Conservation (phyloP, 1,140 invertebrate genomes). For the Drosophila littoralis region DNA sequence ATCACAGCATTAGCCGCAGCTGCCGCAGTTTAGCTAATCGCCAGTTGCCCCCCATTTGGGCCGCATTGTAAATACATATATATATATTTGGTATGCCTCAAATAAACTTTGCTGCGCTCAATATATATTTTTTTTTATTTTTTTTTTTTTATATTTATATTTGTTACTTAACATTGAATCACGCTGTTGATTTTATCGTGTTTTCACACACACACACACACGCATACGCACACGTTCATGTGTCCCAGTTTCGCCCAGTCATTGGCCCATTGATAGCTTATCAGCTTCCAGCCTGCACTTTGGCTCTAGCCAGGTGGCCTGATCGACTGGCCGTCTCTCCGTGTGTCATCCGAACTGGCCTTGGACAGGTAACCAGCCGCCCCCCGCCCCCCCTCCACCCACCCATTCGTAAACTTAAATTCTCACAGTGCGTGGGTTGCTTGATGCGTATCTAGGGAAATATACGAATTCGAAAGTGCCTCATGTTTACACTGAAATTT, state of each 20-base stretch:
- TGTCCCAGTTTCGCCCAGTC: constrained; percentile 3
- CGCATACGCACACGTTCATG: background rate
- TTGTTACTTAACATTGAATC: background rate
- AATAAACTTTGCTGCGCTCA: constrained; percentile 35
- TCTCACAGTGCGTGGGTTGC: background rate
- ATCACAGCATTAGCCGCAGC: constrained; percentile 27
- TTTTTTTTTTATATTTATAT: too few species aligned
- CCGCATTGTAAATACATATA: constrained; percentile 18
- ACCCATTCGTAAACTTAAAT: background rate
- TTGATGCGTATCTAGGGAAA: background rate
- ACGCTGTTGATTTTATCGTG: too few species aligned
- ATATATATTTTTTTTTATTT: background rate
- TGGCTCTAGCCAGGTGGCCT: constrained; percentile 40
- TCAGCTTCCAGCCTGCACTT: constrained; percentile 28
- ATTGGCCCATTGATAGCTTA: constrained; percentile 41
- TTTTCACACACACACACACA: background rate
- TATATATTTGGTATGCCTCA: constrained; percentile 20
- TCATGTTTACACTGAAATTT: too few species aligned
- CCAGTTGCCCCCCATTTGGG: background rate
- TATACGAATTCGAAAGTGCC: too few species aligned
- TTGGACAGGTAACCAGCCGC: too few species aligned
- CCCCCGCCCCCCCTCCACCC: constrained; percentile 1
- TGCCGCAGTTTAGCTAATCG: background rate
- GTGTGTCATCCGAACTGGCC: constrained; percentile 29
- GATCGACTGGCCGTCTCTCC: constrained; percentile 27